Conservation (phyloP, 2,888 invertebrate species). For the Hemaris fuciformis region DNA sequence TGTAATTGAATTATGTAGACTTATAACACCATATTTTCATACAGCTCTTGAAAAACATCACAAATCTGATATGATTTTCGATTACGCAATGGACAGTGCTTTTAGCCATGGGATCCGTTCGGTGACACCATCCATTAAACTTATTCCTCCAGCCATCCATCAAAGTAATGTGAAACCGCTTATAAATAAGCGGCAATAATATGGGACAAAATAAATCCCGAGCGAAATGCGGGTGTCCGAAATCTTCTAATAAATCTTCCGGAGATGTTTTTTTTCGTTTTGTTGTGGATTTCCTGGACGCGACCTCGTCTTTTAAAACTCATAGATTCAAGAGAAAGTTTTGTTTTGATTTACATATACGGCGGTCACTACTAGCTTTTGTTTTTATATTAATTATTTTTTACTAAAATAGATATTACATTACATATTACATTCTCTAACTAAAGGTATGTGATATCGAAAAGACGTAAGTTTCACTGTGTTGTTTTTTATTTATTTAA, state of each 20-base stretch:
- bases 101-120: conserved; percentile 25
- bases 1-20: too few species aligned
- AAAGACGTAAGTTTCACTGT: neutral
- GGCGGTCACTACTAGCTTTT: too few species aligned
- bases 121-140: conserved; percentile 49
- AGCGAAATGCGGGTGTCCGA: conserved; percentile 9
- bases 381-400: too few species aligned
- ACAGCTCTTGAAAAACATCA: too few species aligned
- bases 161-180: conserved; percentile 58
- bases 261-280: neutral
- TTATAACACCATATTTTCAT: too few species aligned
- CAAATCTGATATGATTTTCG: neutral
- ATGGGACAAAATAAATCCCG: conserved; percentile 18
- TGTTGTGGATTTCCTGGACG: neutral
- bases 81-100: conserved; percentile 23
- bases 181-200: conserved; percentile 43
- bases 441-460: too few species aligned
- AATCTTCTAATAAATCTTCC: conserved; percentile 18
- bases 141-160: conserved; percentile 45
- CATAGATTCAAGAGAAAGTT: neutral
- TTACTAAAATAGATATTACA: too few species aligned
- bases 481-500: too few species aligned
- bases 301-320: neutral
- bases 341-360: too few species aligned
- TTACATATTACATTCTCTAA: too few species aligned